These are phyloP conservation scores for Rousettus leschenaultii DNA, from an alignment of 2,113 vertebrate genomes.

Conservation along the genomic window DNA sequence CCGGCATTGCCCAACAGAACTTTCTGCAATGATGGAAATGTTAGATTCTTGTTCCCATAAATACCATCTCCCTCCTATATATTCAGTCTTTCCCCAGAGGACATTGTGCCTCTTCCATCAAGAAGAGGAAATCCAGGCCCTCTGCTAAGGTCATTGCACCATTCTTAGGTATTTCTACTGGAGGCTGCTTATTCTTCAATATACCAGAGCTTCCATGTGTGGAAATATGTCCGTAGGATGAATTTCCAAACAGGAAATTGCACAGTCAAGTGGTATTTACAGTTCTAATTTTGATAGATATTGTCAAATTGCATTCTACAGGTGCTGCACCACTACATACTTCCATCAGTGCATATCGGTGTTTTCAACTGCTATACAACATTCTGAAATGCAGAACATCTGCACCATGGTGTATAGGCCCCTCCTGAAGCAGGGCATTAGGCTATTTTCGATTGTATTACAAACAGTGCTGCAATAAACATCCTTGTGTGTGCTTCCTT, in stretches of 20 bases:
- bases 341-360: background rate
- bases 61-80: background rate
- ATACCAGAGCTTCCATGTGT: background rate
- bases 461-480: background rate
- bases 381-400: background rate
- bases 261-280: background rate
- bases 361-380: background rate
- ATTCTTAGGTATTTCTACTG: background rate
- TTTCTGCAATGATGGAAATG: background rate
- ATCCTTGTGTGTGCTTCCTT: background rate
- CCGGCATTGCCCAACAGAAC: background rate
- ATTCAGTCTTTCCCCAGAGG: background rate
- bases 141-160: background rate
- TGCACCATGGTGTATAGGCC: background rate
- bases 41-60: background rate
- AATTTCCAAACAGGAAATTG: background rate
- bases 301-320: background rate
- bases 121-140: background rate
- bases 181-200: background rate
- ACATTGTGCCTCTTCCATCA: background rate
- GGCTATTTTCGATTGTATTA: background rate
- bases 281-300: background rate
- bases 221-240: background rate
- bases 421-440: background rate
- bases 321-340: background rate